A percentile compares a stretch with the other conserved stretches of the same genome.
Evolutionary conservation across 2,797 vertebrate genomes (phyloP).

Genomic region (Clamator glandarius): DNA sequence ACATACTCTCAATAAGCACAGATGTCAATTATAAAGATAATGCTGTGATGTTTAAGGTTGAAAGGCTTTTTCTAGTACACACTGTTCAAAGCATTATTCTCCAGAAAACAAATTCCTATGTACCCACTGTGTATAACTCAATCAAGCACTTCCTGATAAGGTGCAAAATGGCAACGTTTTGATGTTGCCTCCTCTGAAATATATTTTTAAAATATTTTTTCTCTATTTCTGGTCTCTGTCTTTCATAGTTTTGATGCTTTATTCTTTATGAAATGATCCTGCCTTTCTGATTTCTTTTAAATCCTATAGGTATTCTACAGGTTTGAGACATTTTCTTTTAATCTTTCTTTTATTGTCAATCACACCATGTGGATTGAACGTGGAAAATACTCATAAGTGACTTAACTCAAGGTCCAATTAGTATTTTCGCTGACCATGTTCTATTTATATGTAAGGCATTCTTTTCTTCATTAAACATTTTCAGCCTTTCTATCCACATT

Average conservation of each 20-base stretch:
- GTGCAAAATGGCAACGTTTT: slow-evolving; percentile 35
- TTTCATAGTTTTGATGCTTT: slow-evolving; percentile 4
- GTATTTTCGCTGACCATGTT: neutral
- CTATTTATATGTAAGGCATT: neutral
- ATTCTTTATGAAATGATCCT: neutral
- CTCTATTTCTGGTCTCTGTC: neutral
- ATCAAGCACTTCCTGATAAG: slow-evolving; percentile 46
- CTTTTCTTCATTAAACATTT: neutral
- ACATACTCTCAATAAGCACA: neutral
- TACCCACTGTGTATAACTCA: slow-evolving; percentile 13
- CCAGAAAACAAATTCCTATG: slow-evolving; percentile 36
- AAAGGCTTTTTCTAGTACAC: slow-evolving; percentile 28
- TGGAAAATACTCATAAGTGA: neutral
- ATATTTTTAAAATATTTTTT: neutral
- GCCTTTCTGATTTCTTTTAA: slow-evolving; percentile 5
- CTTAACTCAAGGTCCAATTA: neutral
- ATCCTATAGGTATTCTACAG: neutral
- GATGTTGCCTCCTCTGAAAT: slow-evolving; percentile 19
- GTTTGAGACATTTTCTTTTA: neutral
- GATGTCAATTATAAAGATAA: slow-evolving; percentile 47
- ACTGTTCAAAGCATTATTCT: slow-evolving; percentile 41
- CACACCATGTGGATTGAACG: neutral
- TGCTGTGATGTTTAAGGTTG: slow-evolving; percentile 14
- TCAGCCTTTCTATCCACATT: neutral
- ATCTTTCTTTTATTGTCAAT: neutral